phyloP scores from a whole-genome alignment of 2,888 invertebrate species.

The Bellardia bayeri region DNA sequence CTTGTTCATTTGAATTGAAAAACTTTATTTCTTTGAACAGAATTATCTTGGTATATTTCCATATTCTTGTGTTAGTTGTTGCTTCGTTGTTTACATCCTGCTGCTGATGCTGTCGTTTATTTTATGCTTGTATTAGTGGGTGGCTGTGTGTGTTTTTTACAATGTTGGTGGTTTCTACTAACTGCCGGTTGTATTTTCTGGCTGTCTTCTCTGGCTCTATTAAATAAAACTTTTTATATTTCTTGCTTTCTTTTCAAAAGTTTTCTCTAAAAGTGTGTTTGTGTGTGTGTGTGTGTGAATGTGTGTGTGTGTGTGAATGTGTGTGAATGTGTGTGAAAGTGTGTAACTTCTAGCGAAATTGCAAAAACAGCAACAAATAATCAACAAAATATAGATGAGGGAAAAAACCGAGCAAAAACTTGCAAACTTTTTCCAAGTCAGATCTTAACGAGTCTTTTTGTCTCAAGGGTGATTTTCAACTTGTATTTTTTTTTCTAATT shows the following conservation, averaged over 20 bases:
- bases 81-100: constrained; percentile 27
- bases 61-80: constrained; percentile 40
- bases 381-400: not conserved
- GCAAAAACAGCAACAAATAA: constrained; percentile 45
- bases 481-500: constrained; percentile 21
- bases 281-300: not conserved
- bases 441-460: constrained; percentile 73
- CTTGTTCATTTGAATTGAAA: not conserved
- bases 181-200: constrained; percentile 25
- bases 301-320: not conserved
- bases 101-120: not conserved
- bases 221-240: constrained; percentile 2
- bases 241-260: not conserved
- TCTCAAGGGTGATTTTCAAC: constrained; percentile 78
- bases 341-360: constrained; percentile 53
- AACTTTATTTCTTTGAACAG: constrained; percentile 25
- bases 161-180: not conserved
- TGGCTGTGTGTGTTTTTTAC: not conserved
- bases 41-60: constrained; percentile 41
- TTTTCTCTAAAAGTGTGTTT: not conserved
- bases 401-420: constrained; percentile 30
- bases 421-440: constrained; percentile 68
- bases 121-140: not conserved
- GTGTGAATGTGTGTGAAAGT: too few species aligned
- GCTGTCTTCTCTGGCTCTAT: constrained; percentile 9